phyloP scores from a whole-genome alignment of 1,140 invertebrate genomes.

The Apis cerana region DNA sequence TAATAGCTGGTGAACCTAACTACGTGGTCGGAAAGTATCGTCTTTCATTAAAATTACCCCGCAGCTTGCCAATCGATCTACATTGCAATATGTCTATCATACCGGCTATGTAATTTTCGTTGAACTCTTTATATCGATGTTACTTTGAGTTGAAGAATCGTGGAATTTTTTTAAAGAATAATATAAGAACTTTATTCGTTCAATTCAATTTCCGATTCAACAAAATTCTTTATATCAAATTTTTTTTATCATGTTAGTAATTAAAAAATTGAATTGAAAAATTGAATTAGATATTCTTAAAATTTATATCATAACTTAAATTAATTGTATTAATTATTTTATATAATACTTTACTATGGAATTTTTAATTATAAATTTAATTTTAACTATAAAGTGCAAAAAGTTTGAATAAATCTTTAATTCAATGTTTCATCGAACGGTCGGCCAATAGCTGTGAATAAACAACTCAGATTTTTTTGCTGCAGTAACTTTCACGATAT shows the following conservation, averaged over 20 bases:
- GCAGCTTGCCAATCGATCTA: conserved; percentile 57
- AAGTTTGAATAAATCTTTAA: neutral
- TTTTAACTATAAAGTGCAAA: no score
- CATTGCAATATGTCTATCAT: conserved; percentile 13
- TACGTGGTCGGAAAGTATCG: conserved; percentile 66
- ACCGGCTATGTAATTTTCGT: neutral
- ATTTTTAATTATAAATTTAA: no score
- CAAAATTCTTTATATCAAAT: no score
- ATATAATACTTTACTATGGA: no score
- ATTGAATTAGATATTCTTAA: no score
- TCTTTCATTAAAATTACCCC: conserved; percentile 75
- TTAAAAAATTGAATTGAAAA: no score
- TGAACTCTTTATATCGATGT: neutral
- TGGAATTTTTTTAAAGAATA: neutral
- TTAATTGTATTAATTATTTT: no score
- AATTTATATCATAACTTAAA: no score
- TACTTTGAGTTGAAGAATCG: no score
- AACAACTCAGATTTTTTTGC: conserved; percentile 8
- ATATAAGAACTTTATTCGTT: neutral
- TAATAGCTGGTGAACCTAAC: conserved; percentile 28
- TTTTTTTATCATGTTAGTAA: no score
- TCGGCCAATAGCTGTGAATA: neutral
- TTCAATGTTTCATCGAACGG: neutral
- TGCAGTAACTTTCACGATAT: conserved; percentile 46
- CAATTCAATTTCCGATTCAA: neutral